A percentile compares a stretch with the other conserved stretches of the same genome.
Evolutionary conservation across 2,113 vertebrate species (phyloP).

Genomic region (Tretioscincus oriximinensis): DNA sequence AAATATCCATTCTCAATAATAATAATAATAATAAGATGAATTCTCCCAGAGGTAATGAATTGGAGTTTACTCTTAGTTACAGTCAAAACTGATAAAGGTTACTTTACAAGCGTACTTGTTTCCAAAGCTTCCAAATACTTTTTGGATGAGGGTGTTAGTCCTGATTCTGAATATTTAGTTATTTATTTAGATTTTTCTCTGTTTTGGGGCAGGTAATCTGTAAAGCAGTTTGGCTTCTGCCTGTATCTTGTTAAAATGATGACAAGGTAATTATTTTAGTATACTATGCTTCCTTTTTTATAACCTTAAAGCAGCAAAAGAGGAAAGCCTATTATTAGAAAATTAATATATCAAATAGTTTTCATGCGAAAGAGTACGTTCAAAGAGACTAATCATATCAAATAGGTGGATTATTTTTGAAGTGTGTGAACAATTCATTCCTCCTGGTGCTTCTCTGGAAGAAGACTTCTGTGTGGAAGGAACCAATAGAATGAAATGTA

Average conservation of each 20-base stretch:
- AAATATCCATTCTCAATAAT: background rate
- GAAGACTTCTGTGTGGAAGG: background rate
- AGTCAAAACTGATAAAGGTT: background rate
- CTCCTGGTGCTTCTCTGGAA: background rate
- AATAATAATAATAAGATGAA: background rate
- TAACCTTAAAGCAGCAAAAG: too few relatives aligned
- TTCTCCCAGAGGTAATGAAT: background rate
- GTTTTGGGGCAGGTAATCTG: background rate
- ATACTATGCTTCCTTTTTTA: too few relatives aligned
- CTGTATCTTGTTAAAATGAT: background rate
- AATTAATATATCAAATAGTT: background rate
- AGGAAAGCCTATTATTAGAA: background rate
- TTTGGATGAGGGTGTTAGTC: background rate
- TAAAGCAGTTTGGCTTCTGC: slow-evolving; percentile 7
- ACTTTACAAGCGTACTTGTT: background rate
- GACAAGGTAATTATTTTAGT: background rate
- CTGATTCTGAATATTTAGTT: background rate
- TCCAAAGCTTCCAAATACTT: background rate
- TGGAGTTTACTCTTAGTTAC: background rate
- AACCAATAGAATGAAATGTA: background rate
- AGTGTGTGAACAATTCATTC: background rate
- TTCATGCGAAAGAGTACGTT: background rate
- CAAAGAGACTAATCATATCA: background rate
- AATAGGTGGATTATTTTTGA: background rate
- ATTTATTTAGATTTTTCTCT: background rate